Evolutionary conservation across 2,113 vertebrate genomes (phyloP).

Genomic region (Takifugu flavidus): DNA sequence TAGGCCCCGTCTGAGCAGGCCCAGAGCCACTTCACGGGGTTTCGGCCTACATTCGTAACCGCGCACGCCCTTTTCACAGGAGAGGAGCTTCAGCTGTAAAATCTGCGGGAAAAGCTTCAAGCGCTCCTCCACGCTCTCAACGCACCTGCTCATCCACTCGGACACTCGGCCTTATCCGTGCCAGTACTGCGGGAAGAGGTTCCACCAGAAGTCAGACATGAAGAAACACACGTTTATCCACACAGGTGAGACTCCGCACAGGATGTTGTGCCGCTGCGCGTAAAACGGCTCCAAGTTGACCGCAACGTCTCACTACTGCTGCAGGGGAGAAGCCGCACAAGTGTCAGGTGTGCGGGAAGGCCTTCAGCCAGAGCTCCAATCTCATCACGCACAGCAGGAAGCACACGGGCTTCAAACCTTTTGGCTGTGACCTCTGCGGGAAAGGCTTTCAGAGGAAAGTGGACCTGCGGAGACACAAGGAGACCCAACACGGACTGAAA

Average conservation of each 20-base stretch:
- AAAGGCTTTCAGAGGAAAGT: constrained; percentile 96
- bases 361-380: constrained; percentile 98
- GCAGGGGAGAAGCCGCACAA: constrained; percentile 98
- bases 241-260: constrained; percentile 78
- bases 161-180: constrained; percentile 96
- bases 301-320: not conserved
- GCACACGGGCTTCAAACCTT: constrained; percentile 96
- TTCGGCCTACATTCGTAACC: not conserved
- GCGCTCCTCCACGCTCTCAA: constrained; percentile 94
- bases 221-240: constrained; percentile 99
- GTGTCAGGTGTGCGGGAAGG: constrained; percentile 98
- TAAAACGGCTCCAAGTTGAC: not conserved
- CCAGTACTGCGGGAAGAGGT: constrained; percentile 97
- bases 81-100: constrained; percentile 94
- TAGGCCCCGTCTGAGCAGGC: constrained; percentile 39
- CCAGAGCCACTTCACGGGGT: not conserved
- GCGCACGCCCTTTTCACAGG: constrained; percentile 66
- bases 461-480: constrained; percentile 91
- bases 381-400: constrained; percentile 98
- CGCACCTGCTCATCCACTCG: constrained; percentile 96
- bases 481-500: constrained; percentile 92
- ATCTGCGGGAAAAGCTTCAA: constrained; percentile 98
- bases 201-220: constrained; percentile 99
- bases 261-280: not conserved
- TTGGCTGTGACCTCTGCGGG: constrained; percentile 90